Evolutionary conservation across 2,888 invertebrate genomes (phyloP), one percentile per base, ranked within the genome.

Genomic region (Cecidostiba fungosa): DNA sequence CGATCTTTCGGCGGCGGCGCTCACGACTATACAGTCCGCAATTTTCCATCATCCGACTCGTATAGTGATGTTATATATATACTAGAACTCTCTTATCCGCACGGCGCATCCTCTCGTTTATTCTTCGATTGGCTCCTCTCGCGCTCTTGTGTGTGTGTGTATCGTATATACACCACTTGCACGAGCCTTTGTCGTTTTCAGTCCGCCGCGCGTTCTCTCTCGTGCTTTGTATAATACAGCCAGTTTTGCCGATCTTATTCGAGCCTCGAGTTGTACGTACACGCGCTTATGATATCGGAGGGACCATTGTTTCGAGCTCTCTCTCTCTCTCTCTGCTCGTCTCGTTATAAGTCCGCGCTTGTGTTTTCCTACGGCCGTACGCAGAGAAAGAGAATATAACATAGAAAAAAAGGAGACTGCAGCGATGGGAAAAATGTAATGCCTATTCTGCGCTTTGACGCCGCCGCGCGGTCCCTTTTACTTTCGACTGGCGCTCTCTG

Each of bases 221-320:
- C 29, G 1, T 4, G 69, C 47, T 78, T 14, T 47, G 19, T 69
- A 83, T 72, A 66, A 50, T 74, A 78, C 74, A 47, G 32, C 16
- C 66, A 66, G 77, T 54, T 66, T 23, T 62, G 23, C 77, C 72
- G 70, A 82, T 77, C 82, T 72, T 79, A 70, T 77, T 47, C 50
- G 66, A 66, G 8, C 50, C 23, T 29, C 26, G 16, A 23, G 59
- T 77, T 78, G 73, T 77, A 81, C 73, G 62, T 83, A 86, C 86
- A 86, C 88, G 89, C 89, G 89, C 90, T 90, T 91, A 91, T 91
- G 91, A 90, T 90, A 86, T 86, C 90, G 70, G 5, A 72, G 74
- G 77, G 90, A 90, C 90, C 89, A 91, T 91, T 91, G 91, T 91
- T 91, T 90, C 89, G 87, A 80, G n/a, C n/a, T n/a, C n/a, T n/a